Evolutionary conservation across 1,140 invertebrate species (phyloP), one percentile per base, ranked within the genome.

Genomic region (Drosophila littoralis): DNA sequence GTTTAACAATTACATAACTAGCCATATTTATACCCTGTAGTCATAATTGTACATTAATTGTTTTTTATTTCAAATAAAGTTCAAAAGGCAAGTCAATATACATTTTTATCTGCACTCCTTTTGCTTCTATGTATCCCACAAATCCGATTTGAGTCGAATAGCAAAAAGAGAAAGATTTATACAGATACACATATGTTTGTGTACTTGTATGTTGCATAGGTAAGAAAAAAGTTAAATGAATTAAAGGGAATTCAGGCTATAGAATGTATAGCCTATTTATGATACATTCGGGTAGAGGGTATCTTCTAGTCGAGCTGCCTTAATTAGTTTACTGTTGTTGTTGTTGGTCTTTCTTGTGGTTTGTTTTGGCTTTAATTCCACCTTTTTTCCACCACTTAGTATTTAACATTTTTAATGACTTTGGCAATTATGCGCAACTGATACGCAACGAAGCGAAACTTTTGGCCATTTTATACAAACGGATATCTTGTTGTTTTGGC

Each of bases 341-440:
- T 51, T 8, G 8, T 51, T 12, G 22, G 9, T 38, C 9, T 42
- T 7, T 17, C 8, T 51, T 71, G 45, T 42, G 33, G 17, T n/a
- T 45, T 55, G 50, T 42, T 57, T 42, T 58, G 51, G 32, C 38
- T 75, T 46, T 72, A 71, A 73, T 59, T 68, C 22, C 46, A 63
- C 12, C 54, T 59, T 64, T 81, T 70, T 75, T 67, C 69, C 46
- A 54, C 35, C 72, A 67, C 65, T 82, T 75, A 65, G 60, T 57
- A 43, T 74, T 77, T 45, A 45, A 38, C 15, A 60, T 66, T 68
- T 73, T 65, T 80, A 88, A 88, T 88, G 69, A 67, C 69, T 89
- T 89, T 84, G 67, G 74, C 77, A 77, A 88, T 88, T 88, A 88
- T 83, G 84, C 70, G 66, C 77, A 89, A 80, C 66, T 80, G 84